These are phyloP conservation scores for Sander lucioperca DNA, from an alignment of 2,113 vertebrate genomes.

Conservation along the genomic window DNA sequence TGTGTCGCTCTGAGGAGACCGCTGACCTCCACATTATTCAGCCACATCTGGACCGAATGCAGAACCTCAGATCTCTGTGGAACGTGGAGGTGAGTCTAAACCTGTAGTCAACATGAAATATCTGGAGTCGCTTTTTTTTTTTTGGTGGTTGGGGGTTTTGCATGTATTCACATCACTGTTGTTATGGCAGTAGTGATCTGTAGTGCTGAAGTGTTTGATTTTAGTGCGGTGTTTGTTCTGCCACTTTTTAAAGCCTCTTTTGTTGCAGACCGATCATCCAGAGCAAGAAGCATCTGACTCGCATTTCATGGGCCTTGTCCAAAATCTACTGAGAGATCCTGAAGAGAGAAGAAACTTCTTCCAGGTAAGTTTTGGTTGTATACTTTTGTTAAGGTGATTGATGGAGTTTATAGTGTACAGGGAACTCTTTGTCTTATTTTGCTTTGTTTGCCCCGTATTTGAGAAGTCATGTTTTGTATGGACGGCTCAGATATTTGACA, in stretches of 20 bases:
- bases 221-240: not conserved
- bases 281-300: conserved; percentile 65
- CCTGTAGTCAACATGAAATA: not conserved
- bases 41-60: conserved; percentile 80
- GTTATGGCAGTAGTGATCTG: not conserved
- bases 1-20: conserved; percentile 77
- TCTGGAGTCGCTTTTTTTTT: not conserved
- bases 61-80: conserved; percentile 72
- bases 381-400: not conserved
- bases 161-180: not conserved
- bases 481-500: not conserved
- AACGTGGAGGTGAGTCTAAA: conserved; percentile 57
- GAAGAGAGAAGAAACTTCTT: conserved; percentile 78
- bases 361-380: conserved; percentile 54
- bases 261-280: conserved; percentile 57
- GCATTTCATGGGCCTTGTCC: conserved; percentile 76
- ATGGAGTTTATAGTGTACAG: not conserved
- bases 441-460: not conserved
- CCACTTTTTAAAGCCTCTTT: not conserved
- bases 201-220: not conserved
- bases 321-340: conserved; percentile 75
- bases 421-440: not conserved
- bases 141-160: not conserved
- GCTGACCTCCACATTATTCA: conserved; percentile 71
- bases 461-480: not conserved